Base-by-base conservation (phyloP, 2,888 invertebrate genomes). In the Rhamphomyia laevipes region DNA sequence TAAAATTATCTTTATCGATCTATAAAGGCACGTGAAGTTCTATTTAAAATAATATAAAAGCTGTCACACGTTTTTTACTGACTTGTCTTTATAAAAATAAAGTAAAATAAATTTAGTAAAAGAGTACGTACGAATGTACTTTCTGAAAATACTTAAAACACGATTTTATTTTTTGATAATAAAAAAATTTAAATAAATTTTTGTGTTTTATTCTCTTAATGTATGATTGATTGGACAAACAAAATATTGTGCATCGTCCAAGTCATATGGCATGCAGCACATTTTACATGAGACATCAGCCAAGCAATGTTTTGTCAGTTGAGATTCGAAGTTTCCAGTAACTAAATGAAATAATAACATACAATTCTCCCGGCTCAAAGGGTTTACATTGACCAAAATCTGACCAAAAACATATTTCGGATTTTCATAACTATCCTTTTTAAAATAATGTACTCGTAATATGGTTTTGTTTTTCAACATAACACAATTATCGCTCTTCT, bases 141-240 rank as follows among this genome's bases (percentile, higher is more conserved):
- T n/a, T n/a, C n/a, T n/a, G n/a, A n/a, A n/a, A n/a, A n/a, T n/a
- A n/a, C n/a, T n/a, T n/a, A n/a, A n/a, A n/a, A n/a, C n/a, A n/a
- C n/a, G n/a, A n/a, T n/a, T n/a, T n/a, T n/a, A n/a, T n/a, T n/a
- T n/a, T n/a, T n/a, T n/a, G n/a, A n/a, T n/a, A n/a, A n/a, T n/a
- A n/a, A n/a, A n/a, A n/a, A n/a, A n/a, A n/a, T n/a, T n/a, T n/a
- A n/a, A n/a, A n/a, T n/a, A n/a, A n/a, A n/a, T n/a, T n/a, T n/a
- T n/a, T n/a, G n/a, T n/a, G n/a, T n/a, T n/a, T n/a, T n/a, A n/a
- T n/a, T n/a, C n/a, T n/a, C n/a, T n/a, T n/a, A 54, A 50, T 15
- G 51, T 44, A 37, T 54, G 13, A 31, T 12, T 31, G 3, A 13
- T 31, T 3, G 42, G 42, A 21, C 21, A 42, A n/a, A 42, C 18